Evolutionary conservation across 2,113 vertebrate species (phyloP).

Genomic region (Lepus americanus): DNA sequence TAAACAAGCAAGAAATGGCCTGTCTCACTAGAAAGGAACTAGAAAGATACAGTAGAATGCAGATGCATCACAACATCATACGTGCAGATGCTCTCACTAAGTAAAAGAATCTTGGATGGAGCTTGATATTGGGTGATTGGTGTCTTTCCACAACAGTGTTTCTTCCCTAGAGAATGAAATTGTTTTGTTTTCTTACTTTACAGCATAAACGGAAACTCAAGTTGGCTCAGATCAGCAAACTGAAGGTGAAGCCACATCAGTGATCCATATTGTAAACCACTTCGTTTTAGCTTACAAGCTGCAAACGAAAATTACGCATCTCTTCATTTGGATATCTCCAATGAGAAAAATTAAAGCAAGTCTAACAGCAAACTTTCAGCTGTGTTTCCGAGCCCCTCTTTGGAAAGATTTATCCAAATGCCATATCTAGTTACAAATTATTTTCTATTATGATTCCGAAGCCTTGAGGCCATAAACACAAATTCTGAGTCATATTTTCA

Average conservation of each 20-base stretch:
- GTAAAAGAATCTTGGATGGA: neutral
- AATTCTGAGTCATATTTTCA: neutral
- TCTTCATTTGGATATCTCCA: neutral
- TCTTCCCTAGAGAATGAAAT: neutral
- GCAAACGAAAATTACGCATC: neutral
- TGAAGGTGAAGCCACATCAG: neutral
- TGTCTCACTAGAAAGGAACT: neutral
- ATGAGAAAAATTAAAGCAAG: neutral
- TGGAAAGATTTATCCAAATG: neutral
- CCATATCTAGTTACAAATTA: neutral
- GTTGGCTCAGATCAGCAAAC: neutral
- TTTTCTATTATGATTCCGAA: neutral
- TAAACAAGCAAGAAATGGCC: neutral
- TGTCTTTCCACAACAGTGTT: neutral
- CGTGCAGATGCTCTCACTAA: neutral
- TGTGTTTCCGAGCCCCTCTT: neutral
- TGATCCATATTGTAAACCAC: neutral
- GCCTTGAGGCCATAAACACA: neutral
- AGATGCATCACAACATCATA: neutral
- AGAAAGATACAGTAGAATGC: neutral
- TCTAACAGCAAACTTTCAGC: neutral
- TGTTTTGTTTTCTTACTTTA: neutral
- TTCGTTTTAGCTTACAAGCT: conserved; percentile 10
- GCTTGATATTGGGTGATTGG: neutral
- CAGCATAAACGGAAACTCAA: neutral